Evolutionary conservation across 2,888 invertebrate species (phyloP), one percentile per base, ranked within the genome.

Genomic region (Campoletis raptor): DNA sequence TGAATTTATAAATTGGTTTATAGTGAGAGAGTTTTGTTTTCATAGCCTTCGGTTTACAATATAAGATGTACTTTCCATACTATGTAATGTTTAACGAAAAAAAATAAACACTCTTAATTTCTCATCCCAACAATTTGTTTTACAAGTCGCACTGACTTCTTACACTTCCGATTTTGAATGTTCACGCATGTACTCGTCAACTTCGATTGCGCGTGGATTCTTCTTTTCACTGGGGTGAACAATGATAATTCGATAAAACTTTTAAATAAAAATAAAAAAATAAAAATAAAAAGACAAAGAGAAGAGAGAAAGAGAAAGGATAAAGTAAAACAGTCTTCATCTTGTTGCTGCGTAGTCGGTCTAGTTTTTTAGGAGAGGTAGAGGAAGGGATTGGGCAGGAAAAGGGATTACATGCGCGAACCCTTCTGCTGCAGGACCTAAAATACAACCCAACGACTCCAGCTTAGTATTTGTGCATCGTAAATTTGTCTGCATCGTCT

Each of bases 361-460:
- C 87, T 87, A 87, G 83, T 80, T 83, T 81, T 77, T 54, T 37
- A 21, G 80, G 90, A 85, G 76, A 85, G 90, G 88, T 89, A 90
- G 90, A 90, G 90, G 88, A 89, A 90, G 89, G 90, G 88, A 88
- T 89, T 88, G 90, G 91, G 89, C 90, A 88, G 91, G 91, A 91
- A 90, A 92, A 90, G 90, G 90, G 91, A 92, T 95, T 97, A 98
- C 98, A 98, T 98, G 93, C 98, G 96, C 92, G 98, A 98, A 91
- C 98, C 98, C 95, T 98, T 98, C 95, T 98, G 98, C 95, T 98
- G 98, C 92, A 99, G 96, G 92, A 98, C 96, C 95, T 95, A 92
- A 85, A 94, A 93, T 90, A 88, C 78, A 90, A 91, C 91, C 85
- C 87, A 91, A 90, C 85, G 83, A 89, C 89, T 90, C 86, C 88